Base-by-base conservation (phyloP, 2,113 vertebrate species). In the Coptodon bakossiorum region DNA sequence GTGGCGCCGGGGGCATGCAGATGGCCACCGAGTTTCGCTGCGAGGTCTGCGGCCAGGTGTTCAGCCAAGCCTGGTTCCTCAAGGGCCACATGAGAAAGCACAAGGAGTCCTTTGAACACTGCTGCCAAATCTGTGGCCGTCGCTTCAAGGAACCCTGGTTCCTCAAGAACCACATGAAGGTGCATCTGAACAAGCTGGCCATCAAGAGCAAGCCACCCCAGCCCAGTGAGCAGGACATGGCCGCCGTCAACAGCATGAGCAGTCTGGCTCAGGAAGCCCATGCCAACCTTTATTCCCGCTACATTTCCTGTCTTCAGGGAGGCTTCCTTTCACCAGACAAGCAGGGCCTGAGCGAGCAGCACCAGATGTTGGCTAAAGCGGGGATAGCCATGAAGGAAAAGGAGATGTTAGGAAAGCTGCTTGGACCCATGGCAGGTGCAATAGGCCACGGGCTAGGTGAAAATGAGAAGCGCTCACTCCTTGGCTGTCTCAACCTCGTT, bases 51-150 rank as follows among this genome's bases (percentile, higher is more conserved):
- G 97, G 98, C 68, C 99, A 99, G 93, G 97, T 99, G 59, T 99
- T 99, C 89, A 99, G 98, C 95, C 99, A 99, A 96, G 98, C 99
- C 43, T 99, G 99, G 99, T 99, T 99, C 95, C 97, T 99, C 1
- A 99, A 99, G 93, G 98, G 99, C 85, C 99, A 99, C 96, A 99
- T 99, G 99, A 97, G 99, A 66, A 99, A 99, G 95, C 99, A 99
- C 97, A 99, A 99, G 89, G 99, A 99, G 95, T 99, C 99, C 17
- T 99, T 99, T 85, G 99, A 99, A 88, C 99, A 99, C 95, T 98
- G 98, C 95, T 99, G 99, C 93, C 98, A 99, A 96, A 99, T 99
- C 88, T 99, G 99, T 0, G 99, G 99, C 82, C 97, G 99, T 56
- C 97, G 99, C 90, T 99, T 99, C 94, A 99, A 99, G 82, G 99